phyloP scores from a whole-genome alignment of 2,888 invertebrate genomes.

The Xanthia icteritia region DNA sequence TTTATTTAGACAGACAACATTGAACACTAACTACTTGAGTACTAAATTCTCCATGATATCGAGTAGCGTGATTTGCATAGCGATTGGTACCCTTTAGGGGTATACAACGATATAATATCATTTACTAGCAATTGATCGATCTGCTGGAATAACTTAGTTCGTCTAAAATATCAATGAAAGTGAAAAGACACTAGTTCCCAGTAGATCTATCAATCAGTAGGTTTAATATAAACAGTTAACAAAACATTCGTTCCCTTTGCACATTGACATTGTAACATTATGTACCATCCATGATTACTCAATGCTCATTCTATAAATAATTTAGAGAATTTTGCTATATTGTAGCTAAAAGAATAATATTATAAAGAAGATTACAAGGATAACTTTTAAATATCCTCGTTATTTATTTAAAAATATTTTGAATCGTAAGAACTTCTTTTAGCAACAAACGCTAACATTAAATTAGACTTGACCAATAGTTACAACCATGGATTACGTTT shows the following conservation, averaged over 20 bases:
- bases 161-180: not conserved
- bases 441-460: slow-evolving; percentile 57
- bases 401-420: not conserved
- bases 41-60: slow-evolving; percentile 65
- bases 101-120: slow-evolving; percentile 57
- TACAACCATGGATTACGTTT: not conserved
- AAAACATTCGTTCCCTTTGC: slow-evolving; percentile 61
- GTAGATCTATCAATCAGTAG: slow-evolving; percentile 53
- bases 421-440: slow-evolving; percentile 30
- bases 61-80: slow-evolving; percentile 73
- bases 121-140: slow-evolving; percentile 55
- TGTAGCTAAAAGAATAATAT: slow-evolving; percentile 53
- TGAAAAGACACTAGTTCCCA: not conserved
- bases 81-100: slow-evolving; percentile 65
- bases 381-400: not conserved
- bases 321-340: slow-evolving; percentile 44
- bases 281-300: slow-evolving; percentile 56
- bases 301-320: slow-evolving; percentile 66
- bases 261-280: slow-evolving; percentile 66
- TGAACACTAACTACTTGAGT: slow-evolving; percentile 75
- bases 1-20: slow-evolving; percentile 67
- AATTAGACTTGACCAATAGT: slow-evolving; percentile 60
- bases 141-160: slow-evolving; percentile 21
- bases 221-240: slow-evolving; percentile 37
- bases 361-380: not conserved